phyloP scores from a whole-genome alignment of 2,113 vertebrate species.

The Ariopsis seemanni region DNA sequence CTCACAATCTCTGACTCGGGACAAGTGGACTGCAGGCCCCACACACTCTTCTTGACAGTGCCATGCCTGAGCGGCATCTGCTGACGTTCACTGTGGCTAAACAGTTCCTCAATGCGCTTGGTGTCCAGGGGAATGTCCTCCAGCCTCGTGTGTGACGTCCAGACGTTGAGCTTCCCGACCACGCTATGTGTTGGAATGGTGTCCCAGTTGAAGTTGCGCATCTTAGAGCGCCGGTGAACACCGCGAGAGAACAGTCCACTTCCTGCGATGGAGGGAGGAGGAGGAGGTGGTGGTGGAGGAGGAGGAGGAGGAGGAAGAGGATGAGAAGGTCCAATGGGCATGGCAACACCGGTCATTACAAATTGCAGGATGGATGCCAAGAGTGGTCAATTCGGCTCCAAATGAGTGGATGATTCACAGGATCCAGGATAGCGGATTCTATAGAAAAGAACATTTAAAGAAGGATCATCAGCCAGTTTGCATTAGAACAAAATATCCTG shows the following conservation, averaged over 20 bases:
- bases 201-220: constrained; percentile 82
- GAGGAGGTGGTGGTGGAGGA: constrained; percentile 25
- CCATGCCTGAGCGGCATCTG: constrained; percentile 38
- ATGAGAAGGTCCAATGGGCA: constrained; percentile 40
- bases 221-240: constrained; percentile 60
- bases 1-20: constrained; percentile 60
- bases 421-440: not conserved
- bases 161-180: constrained; percentile 74
- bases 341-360: constrained; percentile 60
- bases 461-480: too few relatives aligned
- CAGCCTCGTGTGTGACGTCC: constrained; percentile 67
- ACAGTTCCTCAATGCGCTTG: constrained; percentile 77
- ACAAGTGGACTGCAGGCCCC: constrained; percentile 48
- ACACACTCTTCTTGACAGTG: constrained; percentile 46
- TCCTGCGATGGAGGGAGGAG: constrained; percentile 33
- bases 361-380: not conserved
- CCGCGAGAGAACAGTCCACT: constrained; percentile 29
- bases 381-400: not conserved
- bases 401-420: not conserved
- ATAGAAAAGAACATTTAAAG: not conserved
- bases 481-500: not conserved
- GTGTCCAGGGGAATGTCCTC: constrained; percentile 74
- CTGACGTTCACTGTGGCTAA: constrained; percentile 70
- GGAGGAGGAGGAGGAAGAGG: constrained; percentile 46
- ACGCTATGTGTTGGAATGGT: constrained; percentile 75